These are phyloP conservation scores for Scophthalmus maximus DNA, from an alignment of 2,113 vertebrate genomes.

Conservation along the genomic window DNA sequence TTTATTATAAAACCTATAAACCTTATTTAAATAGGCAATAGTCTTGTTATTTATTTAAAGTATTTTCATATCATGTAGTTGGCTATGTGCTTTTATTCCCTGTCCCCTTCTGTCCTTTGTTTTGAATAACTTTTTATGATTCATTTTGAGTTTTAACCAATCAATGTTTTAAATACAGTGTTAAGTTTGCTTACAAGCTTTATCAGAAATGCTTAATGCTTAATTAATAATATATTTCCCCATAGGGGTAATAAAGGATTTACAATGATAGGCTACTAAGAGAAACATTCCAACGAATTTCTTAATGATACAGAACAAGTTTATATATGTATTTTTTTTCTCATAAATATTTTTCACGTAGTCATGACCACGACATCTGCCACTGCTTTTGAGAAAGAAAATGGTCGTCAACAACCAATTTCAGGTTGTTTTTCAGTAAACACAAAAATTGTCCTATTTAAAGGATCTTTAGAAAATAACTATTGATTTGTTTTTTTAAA, in stretches of 20 bases:
- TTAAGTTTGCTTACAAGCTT: too few species aligned
- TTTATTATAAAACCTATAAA: too few species aligned
- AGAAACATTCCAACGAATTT: neutral
- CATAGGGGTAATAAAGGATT: neutral
- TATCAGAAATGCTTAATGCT: too few species aligned
- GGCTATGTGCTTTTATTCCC: too few species aligned
- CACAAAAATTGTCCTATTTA: neutral
- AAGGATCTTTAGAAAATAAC: neutral
- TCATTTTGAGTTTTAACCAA: too few species aligned
- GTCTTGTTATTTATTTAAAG: too few species aligned
- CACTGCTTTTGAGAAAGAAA: neutral
- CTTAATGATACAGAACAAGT: neutral
- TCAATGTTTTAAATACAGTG: too few species aligned
- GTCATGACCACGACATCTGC: neutral
- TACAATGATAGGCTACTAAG: neutral
- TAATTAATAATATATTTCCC: too few species aligned
- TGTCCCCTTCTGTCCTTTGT: too few species aligned
- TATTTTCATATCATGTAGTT: too few species aligned
- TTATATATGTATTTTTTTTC: slow-evolving; percentile 1
- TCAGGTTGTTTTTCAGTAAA: neutral
- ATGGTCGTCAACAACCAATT: neutral
- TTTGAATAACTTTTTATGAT: too few species aligned
- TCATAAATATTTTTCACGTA: neutral
- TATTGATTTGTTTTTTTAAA: neutral
- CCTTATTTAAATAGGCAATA: too few species aligned